Evolutionary conservation across 2,888 invertebrate species (phyloP).

Genomic region (Congeria kusceri): DNA sequence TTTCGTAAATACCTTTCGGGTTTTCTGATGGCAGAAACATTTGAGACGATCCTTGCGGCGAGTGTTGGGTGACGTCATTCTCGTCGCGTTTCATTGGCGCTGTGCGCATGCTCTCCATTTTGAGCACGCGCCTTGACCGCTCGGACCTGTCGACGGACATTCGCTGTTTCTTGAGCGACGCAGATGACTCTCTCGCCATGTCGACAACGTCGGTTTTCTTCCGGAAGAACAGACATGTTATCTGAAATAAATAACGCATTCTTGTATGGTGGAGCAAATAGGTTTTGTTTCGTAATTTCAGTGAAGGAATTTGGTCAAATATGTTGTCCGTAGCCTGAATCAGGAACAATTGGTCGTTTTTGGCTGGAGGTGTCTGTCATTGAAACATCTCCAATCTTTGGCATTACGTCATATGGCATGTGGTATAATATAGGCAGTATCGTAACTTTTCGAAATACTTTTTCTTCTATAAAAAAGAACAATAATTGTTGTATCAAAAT

Average conservation of each 20-base stretch:
- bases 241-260: conserved; percentile 32
- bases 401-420: no score
- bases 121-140: conserved; percentile 56
- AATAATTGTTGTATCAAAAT: no score
- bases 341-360: no score
- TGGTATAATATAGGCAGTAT: no score
- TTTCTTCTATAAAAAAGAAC: no score
- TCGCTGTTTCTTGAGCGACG: conserved; percentile 41
- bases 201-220: conserved; percentile 61
- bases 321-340: no score
- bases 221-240: conserved; percentile 55
- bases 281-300: no score
- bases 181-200: conserved; percentile 40
- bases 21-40: conserved; percentile 62
- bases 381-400: no score
- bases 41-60: conserved; percentile 35
- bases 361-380: no score
- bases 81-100: conserved; percentile 40
- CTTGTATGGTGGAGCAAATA: no score
- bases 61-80: conserved; percentile 14
- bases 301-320: no score
- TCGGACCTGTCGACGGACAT: conserved; percentile 59
- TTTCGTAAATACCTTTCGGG: conserved; percentile 42
- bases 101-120: conserved; percentile 58
- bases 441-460: no score